Conservation (phyloP, 2,113 vertebrate genomes). For the Ranitomeya variabilis region DNA sequence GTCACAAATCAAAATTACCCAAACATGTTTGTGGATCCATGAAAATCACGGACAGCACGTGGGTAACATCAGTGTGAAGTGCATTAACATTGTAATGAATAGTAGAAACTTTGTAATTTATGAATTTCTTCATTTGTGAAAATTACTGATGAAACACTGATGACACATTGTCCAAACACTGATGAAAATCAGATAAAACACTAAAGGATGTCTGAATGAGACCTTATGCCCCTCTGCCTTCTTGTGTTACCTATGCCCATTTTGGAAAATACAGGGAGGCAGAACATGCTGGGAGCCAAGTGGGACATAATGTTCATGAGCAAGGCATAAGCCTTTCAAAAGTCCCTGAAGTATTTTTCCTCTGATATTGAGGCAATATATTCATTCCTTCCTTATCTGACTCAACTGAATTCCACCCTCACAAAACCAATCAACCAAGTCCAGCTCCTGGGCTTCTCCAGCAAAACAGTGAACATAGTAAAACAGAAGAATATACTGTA, state of each 20-base stretch:
- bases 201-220: no score
- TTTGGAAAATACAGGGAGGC: not conserved
- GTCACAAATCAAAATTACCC: no score
- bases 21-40: no score
- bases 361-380: conserved; percentile 57
- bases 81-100: no score
- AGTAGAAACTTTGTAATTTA: no score
- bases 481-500: conserved; percentile 68
- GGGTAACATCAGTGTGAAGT: no score
- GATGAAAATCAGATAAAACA: no score
- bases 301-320: not conserved
- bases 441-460: conserved; percentile 70
- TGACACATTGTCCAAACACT: no score
- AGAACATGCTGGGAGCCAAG: not conserved
- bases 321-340: not conserved
- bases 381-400: conserved; percentile 74
- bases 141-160: no score
- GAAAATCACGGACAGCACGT: no score
- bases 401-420: conserved; percentile 71
- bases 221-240: not conserved
- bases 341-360: not conserved
- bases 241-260: not conserved
- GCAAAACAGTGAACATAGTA: conserved; percentile 65
- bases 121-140: no score
- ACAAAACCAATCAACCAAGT: conserved; percentile 61